Evolutionary conservation across 2,113 vertebrate genomes (phyloP).

Genomic region (Anoplopoma fimbria): DNA sequence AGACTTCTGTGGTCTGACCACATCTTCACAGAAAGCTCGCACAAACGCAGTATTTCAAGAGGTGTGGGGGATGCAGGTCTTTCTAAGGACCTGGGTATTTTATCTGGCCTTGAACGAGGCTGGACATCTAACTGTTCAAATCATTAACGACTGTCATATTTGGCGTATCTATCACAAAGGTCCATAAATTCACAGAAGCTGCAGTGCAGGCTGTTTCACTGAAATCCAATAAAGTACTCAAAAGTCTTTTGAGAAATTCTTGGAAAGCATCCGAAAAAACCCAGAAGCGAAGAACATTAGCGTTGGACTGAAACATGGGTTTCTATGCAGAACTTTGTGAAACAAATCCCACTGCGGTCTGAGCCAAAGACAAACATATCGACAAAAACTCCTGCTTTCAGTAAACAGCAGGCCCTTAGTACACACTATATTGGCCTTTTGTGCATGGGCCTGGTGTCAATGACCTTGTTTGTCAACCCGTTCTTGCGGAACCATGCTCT

Average conservation of each 20-base stretch:
- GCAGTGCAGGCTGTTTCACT: no score
- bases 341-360: background rate
- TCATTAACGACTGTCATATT: background rate
- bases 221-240: background rate
- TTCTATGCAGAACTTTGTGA: background rate
- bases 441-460: conserved; percentile 30
- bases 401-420: conserved; percentile 35
- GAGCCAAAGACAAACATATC: conserved; percentile 3
- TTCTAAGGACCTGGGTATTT: background rate
- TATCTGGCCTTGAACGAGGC: background rate
- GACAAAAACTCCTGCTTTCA: conserved; percentile 11
- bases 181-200: background rate
- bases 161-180: background rate
- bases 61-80: background rate
- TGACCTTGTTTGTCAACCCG: conserved; percentile 54
- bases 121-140: background rate
- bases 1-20: background rate
- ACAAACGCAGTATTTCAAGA: background rate
- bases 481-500: background rate
- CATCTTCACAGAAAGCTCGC: background rate
- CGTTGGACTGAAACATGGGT: background rate
- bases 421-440: conserved; percentile 56
- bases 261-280: background rate
- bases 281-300: no score
- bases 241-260: background rate